phyloP scores from a whole-genome alignment of 2,113 vertebrate species.

The Nansenia antarctica region DNA sequence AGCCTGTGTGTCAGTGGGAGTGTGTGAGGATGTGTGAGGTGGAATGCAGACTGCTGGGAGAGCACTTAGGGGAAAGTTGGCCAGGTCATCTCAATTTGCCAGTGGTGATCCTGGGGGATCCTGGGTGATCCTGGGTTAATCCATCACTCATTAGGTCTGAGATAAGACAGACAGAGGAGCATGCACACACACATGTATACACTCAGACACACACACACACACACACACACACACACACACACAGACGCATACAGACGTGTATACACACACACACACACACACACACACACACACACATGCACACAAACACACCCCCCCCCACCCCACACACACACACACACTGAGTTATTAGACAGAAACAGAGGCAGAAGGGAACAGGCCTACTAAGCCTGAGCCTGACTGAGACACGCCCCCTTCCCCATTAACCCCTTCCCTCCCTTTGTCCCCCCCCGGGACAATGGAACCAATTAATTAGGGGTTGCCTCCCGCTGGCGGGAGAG shows the following conservation, averaged over 20 bases:
- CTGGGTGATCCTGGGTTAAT: slow-evolving; percentile 61
- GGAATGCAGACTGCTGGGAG: slow-evolving; percentile 55
- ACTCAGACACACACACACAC: not conserved
- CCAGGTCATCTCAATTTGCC: slow-evolving; percentile 68
- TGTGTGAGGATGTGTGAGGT: slow-evolving; percentile 38
- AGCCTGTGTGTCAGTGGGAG: not conserved
- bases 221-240: slow-evolving; percentile 1
- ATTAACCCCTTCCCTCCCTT: slow-evolving; percentile 18
- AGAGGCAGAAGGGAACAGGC: not conserved
- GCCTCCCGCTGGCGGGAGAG: slow-evolving; percentile 37
- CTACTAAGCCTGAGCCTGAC: not conserved
- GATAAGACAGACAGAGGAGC: slow-evolving; percentile 47
- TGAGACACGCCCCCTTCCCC: slow-evolving; percentile 3
- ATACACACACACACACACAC: not conserved
- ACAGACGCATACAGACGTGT: not conserved
- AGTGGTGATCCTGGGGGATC: slow-evolving; percentile 47
- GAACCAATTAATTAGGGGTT: slow-evolving; percentile 55
- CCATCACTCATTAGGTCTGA: slow-evolving; percentile 69
- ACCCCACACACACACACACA: not conserved
- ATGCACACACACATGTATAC: not conserved
- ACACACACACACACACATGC: not conserved
- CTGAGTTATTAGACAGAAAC: not conserved
- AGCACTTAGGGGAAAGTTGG: slow-evolving; percentile 52
- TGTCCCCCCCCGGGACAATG: slow-evolving; percentile 34
- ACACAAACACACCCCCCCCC: not conserved